phyloP scores from a whole-genome alignment of 2,797 vertebrate species.

The Neosilurus mollespiculum region DNA sequence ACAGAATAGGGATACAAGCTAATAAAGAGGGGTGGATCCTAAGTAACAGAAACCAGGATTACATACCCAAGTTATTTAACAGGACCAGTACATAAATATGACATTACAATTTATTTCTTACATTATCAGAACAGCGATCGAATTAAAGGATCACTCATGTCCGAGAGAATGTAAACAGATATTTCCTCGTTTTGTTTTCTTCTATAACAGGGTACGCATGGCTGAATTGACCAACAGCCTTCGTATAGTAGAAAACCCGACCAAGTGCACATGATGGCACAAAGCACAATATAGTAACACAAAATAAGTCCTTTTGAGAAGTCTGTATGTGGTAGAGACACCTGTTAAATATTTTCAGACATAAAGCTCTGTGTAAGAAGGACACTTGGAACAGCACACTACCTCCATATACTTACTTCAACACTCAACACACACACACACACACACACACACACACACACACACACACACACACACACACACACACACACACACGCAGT shows the following conservation, averaged over 20 bases:
- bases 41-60: slow-evolving; percentile 5
- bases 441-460: no score
- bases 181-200: neutral
- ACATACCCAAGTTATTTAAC: neutral
- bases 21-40: neutral
- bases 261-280: neutral
- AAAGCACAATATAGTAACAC: neutral
- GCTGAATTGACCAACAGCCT: neutral
- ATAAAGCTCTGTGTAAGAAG: slow-evolving; percentile 24
- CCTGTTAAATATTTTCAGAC: neutral
- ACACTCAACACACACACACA: neutral
- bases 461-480: no score
- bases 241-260: slow-evolving; percentile 15
- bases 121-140: neutral
- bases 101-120: neutral
- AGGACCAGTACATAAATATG: neutral
- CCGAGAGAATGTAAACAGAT: slow-evolving; percentile 22
- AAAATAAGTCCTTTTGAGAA: neutral
- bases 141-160: neutral
- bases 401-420: neutral
- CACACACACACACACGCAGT: no score
- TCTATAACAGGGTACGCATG: neutral
- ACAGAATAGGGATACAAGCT: neutral
- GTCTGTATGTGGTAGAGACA: neutral
- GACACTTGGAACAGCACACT: slow-evolving; percentile 20